Base-by-base conservation (phyloP, 2,888 invertebrate genomes). In the Folsomia candida region DNA sequence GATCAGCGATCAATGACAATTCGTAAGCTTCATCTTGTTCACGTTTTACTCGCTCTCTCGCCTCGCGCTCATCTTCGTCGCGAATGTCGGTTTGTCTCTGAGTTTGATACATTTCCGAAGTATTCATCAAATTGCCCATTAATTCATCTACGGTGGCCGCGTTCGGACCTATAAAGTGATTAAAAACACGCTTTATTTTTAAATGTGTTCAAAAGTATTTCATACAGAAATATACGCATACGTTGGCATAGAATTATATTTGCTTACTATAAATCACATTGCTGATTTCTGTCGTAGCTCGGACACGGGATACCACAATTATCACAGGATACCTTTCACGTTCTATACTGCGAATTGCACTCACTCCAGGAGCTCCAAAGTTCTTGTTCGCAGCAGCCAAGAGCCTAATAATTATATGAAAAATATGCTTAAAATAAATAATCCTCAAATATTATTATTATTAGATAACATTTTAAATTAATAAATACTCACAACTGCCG, bases 1-100 rank as follows among this genome's bases (percentile, higher is more conserved):
- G 89, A 83, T 94, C 94, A 0, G 89, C 91, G 81, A 91, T 91
- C 68, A 97, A 86, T 80, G 96, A 96, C 82, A 88, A 90, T 83
- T 93, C 90, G 84, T 94, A 97, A 0, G 97, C 97, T 83, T 90
- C 89, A 85, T 97, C 96, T 85, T 97, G 97, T 83, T 97, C 96
- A 80, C 89, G 87, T 84, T 95, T 94, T 67, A 97, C 93, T 80
- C 88, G 86, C 84, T 96, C 95, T 68, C 97, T 85, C 11, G 92
- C 94, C 76, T 92, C 91, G 69, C 97, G 85, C 83, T 96, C 95
- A 72, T 92, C 88, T 85, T 97, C 97, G 81, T 93, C 89, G 54
- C 87, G 86, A 70, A 91, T 89, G 84, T 96, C 96, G 24, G 87
- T 85, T 69, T 89, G 86, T 82, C 92, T 91, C 79, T 90, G 89